Conservation (phyloP, 2,888 invertebrate genomes). For the Euzetes globulus region DNA sequence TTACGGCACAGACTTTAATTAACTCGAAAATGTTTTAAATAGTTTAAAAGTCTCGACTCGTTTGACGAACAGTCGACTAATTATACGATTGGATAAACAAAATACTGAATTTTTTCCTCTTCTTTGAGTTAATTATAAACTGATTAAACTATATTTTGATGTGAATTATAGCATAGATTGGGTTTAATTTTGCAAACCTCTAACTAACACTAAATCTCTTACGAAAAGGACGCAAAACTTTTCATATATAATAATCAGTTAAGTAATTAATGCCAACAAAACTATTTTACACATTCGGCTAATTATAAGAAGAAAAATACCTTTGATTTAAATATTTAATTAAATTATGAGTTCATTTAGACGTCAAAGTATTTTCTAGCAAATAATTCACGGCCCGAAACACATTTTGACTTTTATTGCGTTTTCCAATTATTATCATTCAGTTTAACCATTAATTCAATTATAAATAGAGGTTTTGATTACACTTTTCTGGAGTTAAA, state of each 20-base stretch:
- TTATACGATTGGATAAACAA: no score
- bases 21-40: no score
- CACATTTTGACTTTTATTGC: not conserved
- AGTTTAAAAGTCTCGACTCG: no score
- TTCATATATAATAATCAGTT: not conserved
- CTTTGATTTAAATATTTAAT: conserved; percentile 9
- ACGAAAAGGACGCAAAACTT: not conserved
- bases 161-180: no score
- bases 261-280: conserved; percentile 13
- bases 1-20: no score
- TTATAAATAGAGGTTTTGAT: conserved; percentile 6
- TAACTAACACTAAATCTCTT: no score
- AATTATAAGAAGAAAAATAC: not conserved
- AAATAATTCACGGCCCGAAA: not conserved
- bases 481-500: not conserved
- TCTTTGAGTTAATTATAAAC: no score
- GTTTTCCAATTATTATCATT: not conserved
- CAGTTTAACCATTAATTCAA: not conserved
- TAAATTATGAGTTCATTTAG: conserved; percentile 5
- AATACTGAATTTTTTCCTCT: no score
- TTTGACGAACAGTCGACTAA: no score
- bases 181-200: no score
- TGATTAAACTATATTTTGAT: no score
- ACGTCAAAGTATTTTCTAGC: not conserved
- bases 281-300: not conserved